These are phyloP conservation scores for Pygoscelis adeliae DNA, from an alignment of 2,113 vertebrate genomes.

Conservation along the genomic window DNA sequence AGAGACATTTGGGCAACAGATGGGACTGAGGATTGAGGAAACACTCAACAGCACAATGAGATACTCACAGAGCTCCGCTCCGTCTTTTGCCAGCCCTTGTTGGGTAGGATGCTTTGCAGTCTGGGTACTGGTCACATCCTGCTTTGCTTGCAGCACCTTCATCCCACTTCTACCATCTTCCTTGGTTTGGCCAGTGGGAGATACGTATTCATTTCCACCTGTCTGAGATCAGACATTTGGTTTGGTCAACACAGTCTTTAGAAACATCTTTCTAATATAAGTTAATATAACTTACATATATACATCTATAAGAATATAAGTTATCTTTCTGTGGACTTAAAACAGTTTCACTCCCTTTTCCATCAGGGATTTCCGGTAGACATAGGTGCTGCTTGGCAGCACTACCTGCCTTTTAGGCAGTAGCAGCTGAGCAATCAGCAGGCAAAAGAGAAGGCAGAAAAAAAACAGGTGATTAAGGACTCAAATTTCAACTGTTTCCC, in stretches of 20 bases:
- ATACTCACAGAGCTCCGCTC: conserved; percentile 80
- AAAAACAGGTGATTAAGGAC: background rate
- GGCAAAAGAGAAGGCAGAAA: background rate
- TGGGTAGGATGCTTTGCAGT: conserved; percentile 69
- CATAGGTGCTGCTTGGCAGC: background rate
- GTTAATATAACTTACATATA: background rate
- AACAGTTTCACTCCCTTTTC: background rate
- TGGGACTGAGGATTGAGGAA: background rate
- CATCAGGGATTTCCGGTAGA: background rate
- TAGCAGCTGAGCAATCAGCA: background rate
- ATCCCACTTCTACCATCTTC: conserved; percentile 64
- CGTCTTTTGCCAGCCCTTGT: conserved; percentile 72
- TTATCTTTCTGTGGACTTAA: background rate
- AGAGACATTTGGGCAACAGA: conserved; percentile 60
- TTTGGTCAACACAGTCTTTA: background rate
- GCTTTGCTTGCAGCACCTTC: conserved; percentile 47
- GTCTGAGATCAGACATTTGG: conserved; percentile 58
- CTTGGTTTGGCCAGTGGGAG: conserved; percentile 54
- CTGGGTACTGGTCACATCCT: conserved; percentile 61
- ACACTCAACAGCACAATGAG: background rate
- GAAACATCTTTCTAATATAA: background rate
- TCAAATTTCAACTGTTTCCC: background rate
- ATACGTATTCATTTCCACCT: conserved; percentile 67
- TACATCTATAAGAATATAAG: background rate
- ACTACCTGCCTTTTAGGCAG: background rate